A percentile compares a stretch with the other conserved stretches of the same genome.
phyloP scores from a whole-genome alignment of 2,888 invertebrate species.

The Melangyna quadrimaculata region DNA sequence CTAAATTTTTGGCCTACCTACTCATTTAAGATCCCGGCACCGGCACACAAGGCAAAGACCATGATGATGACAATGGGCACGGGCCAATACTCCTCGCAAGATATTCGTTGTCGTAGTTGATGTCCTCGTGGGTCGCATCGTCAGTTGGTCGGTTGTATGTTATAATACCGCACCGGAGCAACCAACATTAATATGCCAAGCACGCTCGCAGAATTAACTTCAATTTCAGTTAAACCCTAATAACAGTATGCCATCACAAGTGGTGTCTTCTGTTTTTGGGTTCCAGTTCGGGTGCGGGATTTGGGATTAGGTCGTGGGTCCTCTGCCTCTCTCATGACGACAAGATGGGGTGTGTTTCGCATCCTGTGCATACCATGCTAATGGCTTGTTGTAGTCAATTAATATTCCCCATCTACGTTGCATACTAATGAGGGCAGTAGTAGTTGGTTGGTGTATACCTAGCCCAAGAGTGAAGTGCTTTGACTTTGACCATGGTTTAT shows the following conservation, averaged over 20 bases:
- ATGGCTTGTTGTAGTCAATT: constrained; percentile 71
- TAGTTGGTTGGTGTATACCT: background rate
- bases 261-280: constrained; percentile 66
- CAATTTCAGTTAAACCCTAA: constrained; percentile 69
- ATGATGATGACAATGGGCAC: background rate
- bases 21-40: constrained; percentile 18
- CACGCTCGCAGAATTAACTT: constrained; percentile 69
- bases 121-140: too few species aligned
- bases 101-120: background rate
- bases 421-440: constrained; percentile 63
- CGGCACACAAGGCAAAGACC: background rate
- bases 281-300: background rate
- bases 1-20: constrained; percentile 40
- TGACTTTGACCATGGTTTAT: constrained; percentile 55
- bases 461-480: constrained; percentile 27
- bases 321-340: constrained; percentile 12
- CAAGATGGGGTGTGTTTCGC: constrained; percentile 44
- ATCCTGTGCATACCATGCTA: constrained; percentile 64
- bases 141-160: background rate
- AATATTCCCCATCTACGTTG: constrained; percentile 62
- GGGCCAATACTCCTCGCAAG: constrained; percentile 12
- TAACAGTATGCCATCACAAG: constrained; percentile 58
- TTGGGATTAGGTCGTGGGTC: constrained; percentile 26
- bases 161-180: background rate
- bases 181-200: constrained; percentile 56